Evolutionary conservation across 53 echinoderm and acorn worm genomes (phyloP), one percentile per base, ranked within the genome.

Genomic region (Crossaster papposus): DNA sequence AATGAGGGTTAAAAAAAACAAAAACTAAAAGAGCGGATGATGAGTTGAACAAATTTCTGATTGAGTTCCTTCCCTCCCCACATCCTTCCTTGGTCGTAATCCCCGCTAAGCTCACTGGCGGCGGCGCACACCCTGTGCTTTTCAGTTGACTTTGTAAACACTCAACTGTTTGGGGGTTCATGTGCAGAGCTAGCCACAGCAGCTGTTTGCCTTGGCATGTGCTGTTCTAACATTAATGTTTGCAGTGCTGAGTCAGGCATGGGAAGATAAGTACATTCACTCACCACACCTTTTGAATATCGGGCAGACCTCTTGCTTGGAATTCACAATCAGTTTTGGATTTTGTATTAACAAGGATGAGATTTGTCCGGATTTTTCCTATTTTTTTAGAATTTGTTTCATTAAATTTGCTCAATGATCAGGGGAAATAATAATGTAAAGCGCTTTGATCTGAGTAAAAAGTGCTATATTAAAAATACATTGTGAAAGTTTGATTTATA

Each of bases 61-160:
- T 24, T 26, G 68, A 68, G 68, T 68, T 26, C 68, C 68, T 4
- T 68, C 68, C 68, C 68, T 68, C 68, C 68, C 68, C 9, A 35
- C 78, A 44, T 78, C 78, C 51, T 78, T 78, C 78, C 78, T 78
- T n/a, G 8, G 11, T 78, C 44, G 11, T 78, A 78, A 78, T 78
- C 78, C n/a, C 78, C 44, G 0, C 28, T 78, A 78, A 51, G 78
- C 44, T 51, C 50, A 78, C 34, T 70, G 53, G 64, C 26, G 78
- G 80, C 58, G 17, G n/a, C 79, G 32, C 53, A 54, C 14, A 55
- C 80, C 28, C 80, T 44, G 50, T 51, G 6, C 32, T 44, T 17
- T 26, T n/a, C n/a, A 15, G 26, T 78, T 78, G 51, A 51, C 78
- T 24, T 58, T 44, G 80, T 54, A 55, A 54, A 80, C 80, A 80